Base-by-base conservation (phyloP, 2,113 vertebrate genomes). In the Cnemophilus loriae region DNA sequence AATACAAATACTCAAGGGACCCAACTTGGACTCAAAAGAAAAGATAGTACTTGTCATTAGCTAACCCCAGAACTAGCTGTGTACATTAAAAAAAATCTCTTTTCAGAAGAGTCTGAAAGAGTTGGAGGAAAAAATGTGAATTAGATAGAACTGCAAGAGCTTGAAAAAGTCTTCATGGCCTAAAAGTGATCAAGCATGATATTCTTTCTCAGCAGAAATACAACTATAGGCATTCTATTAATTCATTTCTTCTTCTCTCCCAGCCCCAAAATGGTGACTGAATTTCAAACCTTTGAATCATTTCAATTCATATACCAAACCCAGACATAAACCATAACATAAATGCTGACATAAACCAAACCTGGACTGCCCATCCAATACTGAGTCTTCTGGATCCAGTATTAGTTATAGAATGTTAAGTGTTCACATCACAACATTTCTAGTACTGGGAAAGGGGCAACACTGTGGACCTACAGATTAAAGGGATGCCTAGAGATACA, bases 301-400 rank as follows among this genome's bases (percentile, higher is more conserved):
- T 89, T 46, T 53, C 13, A 78, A 46, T 52, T 78, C 2, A 1
- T 33, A 56, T 35, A 13, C 2, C 19, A 76, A 82, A 44, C 5
- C 7, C 27, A 73, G 35, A 55, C 3, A 49, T 41, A 73, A 73
- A 35, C 3, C 7, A 60, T 42, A 17, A 5, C 20, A 65, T 47
- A 60, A 73, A 42, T 64, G 61, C n/a, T 69, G 41, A 5, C 12
- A 39, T 47, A 64, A 87, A 69, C 5, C 19, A 76, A 79, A 68
- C 9, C 11, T n/a, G 80, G 12, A 42, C 18, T 50, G 9, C 10
- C 24, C 0, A 0, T 64, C 13, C 71, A 13, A 64, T 44, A 47
- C 8, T 27, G 13, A 71, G 44, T 83, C 4, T 60, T 80, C 83
- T 68, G 16, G 12, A 78, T 74, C 11, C 6, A 70, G 8, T 57